Percentiles rank a stretch among this genome's conserved stretches.
Evolutionary conservation across 2,888 invertebrate genomes (phyloP).

Genomic region (Caenorhabditis afra): DNA sequence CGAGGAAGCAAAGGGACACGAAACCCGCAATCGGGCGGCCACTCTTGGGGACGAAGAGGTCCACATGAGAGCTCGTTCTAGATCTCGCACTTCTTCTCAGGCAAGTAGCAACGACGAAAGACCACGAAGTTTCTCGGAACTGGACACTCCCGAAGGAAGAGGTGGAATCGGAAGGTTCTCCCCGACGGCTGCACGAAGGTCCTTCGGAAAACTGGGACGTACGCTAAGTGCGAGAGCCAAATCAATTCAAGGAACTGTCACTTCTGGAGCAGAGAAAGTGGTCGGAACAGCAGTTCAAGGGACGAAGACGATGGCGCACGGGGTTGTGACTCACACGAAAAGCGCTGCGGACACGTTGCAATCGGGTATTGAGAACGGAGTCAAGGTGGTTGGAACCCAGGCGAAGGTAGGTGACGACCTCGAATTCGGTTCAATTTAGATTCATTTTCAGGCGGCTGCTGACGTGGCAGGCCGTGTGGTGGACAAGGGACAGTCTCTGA

Average conservation of each 20-base stretch:
- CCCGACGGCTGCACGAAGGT: conserved; percentile 77
- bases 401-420: conserved; percentile 52
- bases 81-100: conserved; percentile 52
- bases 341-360: conserved; percentile 79
- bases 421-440: neutral
- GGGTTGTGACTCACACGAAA: conserved; percentile 80
- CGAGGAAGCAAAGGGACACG: conserved; percentile 35
- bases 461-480: conserved; percentile 64
- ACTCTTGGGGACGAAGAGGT: conserved; percentile 53
- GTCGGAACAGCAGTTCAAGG: conserved; percentile 72
- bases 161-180: conserved; percentile 71
- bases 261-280: conserved; percentile 77
- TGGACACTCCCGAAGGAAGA: conserved; percentile 66
- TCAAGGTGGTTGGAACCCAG: conserved; percentile 73
- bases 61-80: conserved; percentile 42
- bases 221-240: conserved; percentile 78
- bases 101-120: conserved; percentile 59
- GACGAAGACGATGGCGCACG: conserved; percentile 79
- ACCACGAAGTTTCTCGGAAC: conserved; percentile 70
- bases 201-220: conserved; percentile 78
- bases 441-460: conserved; percentile 51
- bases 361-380: conserved; percentile 78
- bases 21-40: conserved; percentile 34
- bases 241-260: conserved; percentile 76
- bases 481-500: conserved; percentile 64